Percentiles rank a stretch among this genome's conserved stretches.
These are phyloP conservation scores for Drosophila pegasa DNA, from an alignment of 2,888 invertebrate genomes.

Conservation along the genomic window DNA sequence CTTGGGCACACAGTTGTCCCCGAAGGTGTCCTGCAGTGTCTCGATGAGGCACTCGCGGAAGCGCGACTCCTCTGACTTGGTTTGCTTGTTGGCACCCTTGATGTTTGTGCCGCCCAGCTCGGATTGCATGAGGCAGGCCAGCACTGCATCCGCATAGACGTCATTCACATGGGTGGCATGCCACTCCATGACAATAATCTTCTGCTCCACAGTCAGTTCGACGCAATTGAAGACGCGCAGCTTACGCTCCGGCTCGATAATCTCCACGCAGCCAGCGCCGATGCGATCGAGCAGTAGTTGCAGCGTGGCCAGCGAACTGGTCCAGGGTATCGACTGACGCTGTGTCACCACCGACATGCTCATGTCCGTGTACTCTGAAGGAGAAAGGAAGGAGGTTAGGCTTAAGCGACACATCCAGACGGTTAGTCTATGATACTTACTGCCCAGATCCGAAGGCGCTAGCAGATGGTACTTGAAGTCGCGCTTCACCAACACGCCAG, in stretches of 20 bases:
- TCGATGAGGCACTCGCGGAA: slow-evolving; percentile 90
- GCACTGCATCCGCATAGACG: slow-evolving; percentile 98
- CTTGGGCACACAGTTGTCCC: slow-evolving; percentile 96
- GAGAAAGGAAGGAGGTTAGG: background rate
- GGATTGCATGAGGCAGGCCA: slow-evolving; percentile 94
- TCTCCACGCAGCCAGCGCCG: slow-evolving; percentile 88
- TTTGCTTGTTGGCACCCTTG: slow-evolving; percentile 87
- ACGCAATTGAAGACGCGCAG: slow-evolving; percentile 93
- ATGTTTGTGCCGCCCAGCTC: slow-evolving; percentile 88
- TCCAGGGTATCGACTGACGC: slow-evolving; percentile 95
- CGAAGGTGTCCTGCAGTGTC: slow-evolving; percentile 94
- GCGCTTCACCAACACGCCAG: slow-evolving; percentile 97
- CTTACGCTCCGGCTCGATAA: slow-evolving; percentile 89
- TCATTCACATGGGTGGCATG: slow-evolving; percentile 97
- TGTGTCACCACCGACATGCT: slow-evolving; percentile 97
- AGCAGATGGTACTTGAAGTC: slow-evolving; percentile 99
- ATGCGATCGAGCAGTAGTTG: slow-evolving; percentile 92
- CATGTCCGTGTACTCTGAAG: slow-evolving; percentile 94
- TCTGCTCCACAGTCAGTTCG: slow-evolving; percentile 92
- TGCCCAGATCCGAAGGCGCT: slow-evolving; percentile 95
- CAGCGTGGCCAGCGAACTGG: slow-evolving; percentile 87
- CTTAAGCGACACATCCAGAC: no score
- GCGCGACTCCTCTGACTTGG: slow-evolving; percentile 94
- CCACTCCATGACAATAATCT: slow-evolving; percentile 97
- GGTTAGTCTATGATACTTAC: slow-evolving; percentile 79